These are phyloP conservation scores for Notarius quadriscutis DNA, from an alignment of 2,113 vertebrate genomes.

Conservation along the genomic window DNA sequence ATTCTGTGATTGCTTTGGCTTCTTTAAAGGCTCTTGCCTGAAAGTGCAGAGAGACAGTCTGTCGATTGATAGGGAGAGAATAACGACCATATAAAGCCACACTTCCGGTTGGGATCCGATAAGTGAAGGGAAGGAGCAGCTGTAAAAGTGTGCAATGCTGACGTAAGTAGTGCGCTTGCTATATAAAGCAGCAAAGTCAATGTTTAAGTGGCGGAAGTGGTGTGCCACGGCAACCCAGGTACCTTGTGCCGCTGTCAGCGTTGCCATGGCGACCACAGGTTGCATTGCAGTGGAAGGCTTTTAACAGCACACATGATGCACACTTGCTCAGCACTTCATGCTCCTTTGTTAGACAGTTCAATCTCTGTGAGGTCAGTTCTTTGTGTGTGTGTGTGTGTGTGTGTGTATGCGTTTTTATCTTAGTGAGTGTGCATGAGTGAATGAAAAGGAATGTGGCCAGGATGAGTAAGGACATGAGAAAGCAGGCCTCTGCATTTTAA, in stretches of 20 bases:
- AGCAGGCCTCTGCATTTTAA: not conserved
- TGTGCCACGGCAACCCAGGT: constrained; percentile 42
- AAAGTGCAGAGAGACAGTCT: not conserved
- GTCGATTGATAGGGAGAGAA: not conserved
- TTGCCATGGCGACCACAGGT: constrained; percentile 45
- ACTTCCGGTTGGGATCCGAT: constrained; percentile 23
- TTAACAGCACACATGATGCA: constrained; percentile 1
- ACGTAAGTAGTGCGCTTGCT: constrained; percentile 31
- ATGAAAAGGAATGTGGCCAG: constrained; percentile 17
- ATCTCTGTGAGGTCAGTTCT: constrained; percentile 17
- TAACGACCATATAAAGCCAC: constrained; percentile 27
- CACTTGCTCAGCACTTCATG: constrained; percentile 34
- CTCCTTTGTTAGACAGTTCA: not conserved
- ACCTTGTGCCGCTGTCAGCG: constrained; percentile 26
- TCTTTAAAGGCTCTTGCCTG: not conserved
- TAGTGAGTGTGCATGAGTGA: not conserved
- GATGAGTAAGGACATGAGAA: not conserved
- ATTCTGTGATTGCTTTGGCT: constrained; percentile 27
- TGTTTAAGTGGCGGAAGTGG: constrained; percentile 31
- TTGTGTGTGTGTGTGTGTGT: not conserved
- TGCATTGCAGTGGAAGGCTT: constrained; percentile 38
- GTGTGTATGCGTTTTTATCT: constrained; percentile 10
- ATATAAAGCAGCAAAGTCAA: constrained; percentile 48
- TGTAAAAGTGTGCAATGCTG: constrained; percentile 33
- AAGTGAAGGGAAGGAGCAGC: constrained; percentile 15